Conservation (phyloP, 2,797 vertebrate genomes). For the Molossus molossus region DNA sequence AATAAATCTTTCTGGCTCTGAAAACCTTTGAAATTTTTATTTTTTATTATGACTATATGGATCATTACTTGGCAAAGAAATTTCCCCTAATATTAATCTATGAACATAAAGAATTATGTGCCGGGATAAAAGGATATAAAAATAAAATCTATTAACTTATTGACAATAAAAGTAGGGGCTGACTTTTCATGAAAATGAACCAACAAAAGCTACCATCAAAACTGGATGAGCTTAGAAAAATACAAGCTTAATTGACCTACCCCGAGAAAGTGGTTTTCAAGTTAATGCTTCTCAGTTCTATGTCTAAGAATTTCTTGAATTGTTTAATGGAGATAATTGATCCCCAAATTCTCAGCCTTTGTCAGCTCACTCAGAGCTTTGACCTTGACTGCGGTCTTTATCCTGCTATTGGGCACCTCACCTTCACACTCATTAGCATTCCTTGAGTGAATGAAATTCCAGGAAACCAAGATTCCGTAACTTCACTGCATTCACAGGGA, state of each 20-base stretch:
- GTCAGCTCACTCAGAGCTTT: not conserved
- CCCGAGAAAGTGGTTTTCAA: constrained; percentile 46
- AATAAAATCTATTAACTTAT: constrained; percentile 80
- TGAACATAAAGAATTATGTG: constrained; percentile 80
- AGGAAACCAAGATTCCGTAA: not conserved
- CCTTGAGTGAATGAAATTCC: constrained; percentile 28
- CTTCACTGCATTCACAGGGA: not conserved
- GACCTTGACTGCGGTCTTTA: not conserved
- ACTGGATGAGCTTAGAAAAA: constrained; percentile 62
- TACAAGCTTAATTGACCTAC: constrained; percentile 30
- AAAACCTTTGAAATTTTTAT: constrained; percentile 75
- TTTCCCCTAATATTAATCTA: constrained; percentile 78
- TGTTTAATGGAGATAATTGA: constrained; percentile 58
- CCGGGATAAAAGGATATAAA: constrained; percentile 80
- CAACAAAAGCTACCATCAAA: constrained; percentile 52
- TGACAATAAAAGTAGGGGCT: constrained; percentile 77
- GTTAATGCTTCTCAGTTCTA: constrained; percentile 28
- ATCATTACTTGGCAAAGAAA: constrained; percentile 83
- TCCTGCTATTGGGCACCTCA: not conserved
- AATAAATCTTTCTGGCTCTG: constrained; percentile 74
- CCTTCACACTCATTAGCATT: not conserved
- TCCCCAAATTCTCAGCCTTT: constrained; percentile 14
- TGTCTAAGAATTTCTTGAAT: constrained; percentile 59
- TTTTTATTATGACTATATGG: constrained; percentile 75
- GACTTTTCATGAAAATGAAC: constrained; percentile 73